Conservation (phyloP, 1,140 invertebrate genomes). For the Scaptodrosophila lebanonensis region DNA sequence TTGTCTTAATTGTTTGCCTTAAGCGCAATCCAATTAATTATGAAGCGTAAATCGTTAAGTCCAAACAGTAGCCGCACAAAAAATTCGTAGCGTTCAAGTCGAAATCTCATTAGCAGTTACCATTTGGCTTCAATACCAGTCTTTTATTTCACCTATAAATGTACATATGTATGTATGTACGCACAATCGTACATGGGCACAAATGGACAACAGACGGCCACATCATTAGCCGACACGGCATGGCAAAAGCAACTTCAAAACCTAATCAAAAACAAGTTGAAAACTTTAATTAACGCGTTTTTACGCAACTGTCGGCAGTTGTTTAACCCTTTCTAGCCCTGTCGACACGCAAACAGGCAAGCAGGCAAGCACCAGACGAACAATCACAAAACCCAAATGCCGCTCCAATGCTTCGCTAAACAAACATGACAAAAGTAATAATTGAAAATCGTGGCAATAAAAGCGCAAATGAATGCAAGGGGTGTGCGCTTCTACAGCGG, state of each 20-base stretch:
- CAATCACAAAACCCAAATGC: not conserved
- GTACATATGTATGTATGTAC: slow-evolving; percentile 1
- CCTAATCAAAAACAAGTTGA: slow-evolving; percentile 60
- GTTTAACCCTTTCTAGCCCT: slow-evolving; percentile 61
- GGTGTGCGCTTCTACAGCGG: not conserved
- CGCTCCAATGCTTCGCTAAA: slow-evolving; percentile 22
- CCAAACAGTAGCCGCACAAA: slow-evolving; percentile 39
- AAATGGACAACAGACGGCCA: too few relatives aligned
- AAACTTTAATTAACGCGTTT: slow-evolving; percentile 74
- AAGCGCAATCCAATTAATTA: slow-evolving; percentile 20
- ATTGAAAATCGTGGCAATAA: slow-evolving; percentile 74
- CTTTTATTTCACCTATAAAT: slow-evolving; percentile 18
- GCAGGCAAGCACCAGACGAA: too few relatives aligned
- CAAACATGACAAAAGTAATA: slow-evolving; percentile 72
- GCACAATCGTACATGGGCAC: too few relatives aligned
- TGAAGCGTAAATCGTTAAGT: slow-evolving; percentile 37
- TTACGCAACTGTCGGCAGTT: slow-evolving; percentile 70
- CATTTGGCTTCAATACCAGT: slow-evolving; percentile 32
- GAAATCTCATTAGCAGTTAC: slow-evolving; percentile 64
- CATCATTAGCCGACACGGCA: slow-evolving; percentile 53
- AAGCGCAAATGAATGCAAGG: slow-evolving; percentile 27
- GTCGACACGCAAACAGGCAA: slow-evolving; percentile 46
- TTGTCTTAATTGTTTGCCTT: slow-evolving; percentile 17
- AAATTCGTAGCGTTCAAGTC: slow-evolving; percentile 15
- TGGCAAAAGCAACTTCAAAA: slow-evolving; percentile 14